Base-by-base conservation (phyloP, 1,140 invertebrate species). In the Anthonomus grandis region DNA sequence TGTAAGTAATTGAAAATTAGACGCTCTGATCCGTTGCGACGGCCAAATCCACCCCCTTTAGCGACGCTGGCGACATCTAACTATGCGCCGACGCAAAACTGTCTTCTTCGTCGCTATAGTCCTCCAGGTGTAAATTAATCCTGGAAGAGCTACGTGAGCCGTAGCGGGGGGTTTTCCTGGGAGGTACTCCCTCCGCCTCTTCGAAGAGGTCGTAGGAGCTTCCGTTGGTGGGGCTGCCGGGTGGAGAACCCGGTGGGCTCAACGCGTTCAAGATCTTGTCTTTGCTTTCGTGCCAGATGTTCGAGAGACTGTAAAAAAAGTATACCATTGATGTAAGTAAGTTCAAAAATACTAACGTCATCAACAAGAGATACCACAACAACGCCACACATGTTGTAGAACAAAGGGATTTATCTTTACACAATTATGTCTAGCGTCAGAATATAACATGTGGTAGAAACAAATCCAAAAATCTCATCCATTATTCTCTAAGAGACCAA, bases 271-370 rank as follows among this genome's bases (percentile, higher is more conserved):
- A 85, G 36, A 97, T 79, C 55, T 87, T 83, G 4, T 86, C 90
- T 75, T 92, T 93, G 15, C 89, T 85, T 74, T 94, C 90, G 69
- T 92, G 89, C 89, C 92, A 94, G 67, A 95, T 91, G 64, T 83
- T 86, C 38, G 88, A 87, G 78, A 85, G 68, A 71, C 87, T 58
- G 21, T 19, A 50, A 31, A 12, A 34, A n/a, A n/a, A n/a, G n/a
- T n/a, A n/a, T n/a, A n/a, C n/a, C n/a, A n/a, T n/a, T n/a, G n/a
- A n/a, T n/a, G n/a, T n/a, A n/a, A n/a, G n/a, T n/a, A n/a, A n/a
- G n/a, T n/a, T n/a, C n/a, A n/a, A n/a, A n/a, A n/a, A n/a, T n/a
- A n/a, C n/a, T n/a, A n/a, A n/a, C n/a, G n/a, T n/a, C n/a, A n/a
- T n/a, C n/a, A n/a, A n/a, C n/a, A n/a, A n/a, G n/a, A 45, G 12